phyloP scores from a whole-genome alignment of 2,113 vertebrate species.

The Etheostoma cragini region DNA sequence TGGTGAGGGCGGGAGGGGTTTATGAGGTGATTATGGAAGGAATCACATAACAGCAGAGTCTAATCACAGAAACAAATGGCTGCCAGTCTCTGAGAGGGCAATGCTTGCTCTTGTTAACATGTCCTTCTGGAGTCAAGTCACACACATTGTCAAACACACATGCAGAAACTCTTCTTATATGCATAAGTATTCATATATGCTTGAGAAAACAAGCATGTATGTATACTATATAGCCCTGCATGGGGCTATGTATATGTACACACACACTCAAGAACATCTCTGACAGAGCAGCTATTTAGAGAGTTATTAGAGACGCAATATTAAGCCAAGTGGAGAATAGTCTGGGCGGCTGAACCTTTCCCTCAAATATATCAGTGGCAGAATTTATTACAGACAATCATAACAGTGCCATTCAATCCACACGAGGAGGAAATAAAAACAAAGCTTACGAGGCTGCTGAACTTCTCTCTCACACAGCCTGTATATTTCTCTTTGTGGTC shows the following conservation, averaged over 20 bases:
- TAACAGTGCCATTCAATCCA: constrained; percentile 58
- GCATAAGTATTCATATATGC: no score
- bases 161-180: constrained; percentile 17
- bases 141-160: constrained; percentile 30
- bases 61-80: constrained; percentile 60
- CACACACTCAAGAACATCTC: constrained; percentile 24
- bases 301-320: constrained; percentile 33
- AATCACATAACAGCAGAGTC: constrained; percentile 50
- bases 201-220: no score
- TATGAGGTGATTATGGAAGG: constrained; percentile 55
- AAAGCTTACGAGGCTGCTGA: constrained; percentile 20
- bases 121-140: constrained; percentile 44
- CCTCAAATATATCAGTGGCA: constrained; percentile 49
- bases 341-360: constrained; percentile 39
- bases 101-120: constrained; percentile 41
- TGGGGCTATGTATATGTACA: background rate
- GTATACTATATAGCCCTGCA: no score
- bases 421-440: constrained; percentile 37
- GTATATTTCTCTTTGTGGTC: constrained; percentile 9
- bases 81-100: constrained; percentile 32
- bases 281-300: constrained; percentile 55
- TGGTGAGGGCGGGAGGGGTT: constrained; percentile 26
- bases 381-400: constrained; percentile 56
- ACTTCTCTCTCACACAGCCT: background rate
- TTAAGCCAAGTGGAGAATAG: constrained; percentile 40